phyloP scores from a whole-genome alignment of 2,888 invertebrate species.

The Venusia cambrica region DNA sequence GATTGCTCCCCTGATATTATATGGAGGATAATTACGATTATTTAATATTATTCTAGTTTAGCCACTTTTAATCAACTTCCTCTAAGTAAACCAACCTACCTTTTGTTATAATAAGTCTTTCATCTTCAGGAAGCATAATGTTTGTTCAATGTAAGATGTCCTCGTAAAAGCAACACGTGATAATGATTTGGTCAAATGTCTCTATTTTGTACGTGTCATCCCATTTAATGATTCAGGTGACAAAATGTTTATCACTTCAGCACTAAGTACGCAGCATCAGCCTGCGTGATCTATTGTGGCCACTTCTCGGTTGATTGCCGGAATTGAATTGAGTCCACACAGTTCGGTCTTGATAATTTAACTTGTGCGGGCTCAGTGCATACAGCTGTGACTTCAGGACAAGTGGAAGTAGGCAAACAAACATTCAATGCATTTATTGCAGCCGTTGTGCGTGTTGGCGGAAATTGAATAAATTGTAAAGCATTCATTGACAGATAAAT shows the following conservation, averaged over 20 bases:
- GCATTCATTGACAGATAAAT: too few relatives aligned
- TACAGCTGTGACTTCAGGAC: conserved; percentile 24
- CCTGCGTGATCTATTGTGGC: conserved; percentile 28
- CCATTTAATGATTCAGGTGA: conserved; percentile 14
- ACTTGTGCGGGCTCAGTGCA: conserved; percentile 28
- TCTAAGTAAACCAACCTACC: too few relatives aligned
- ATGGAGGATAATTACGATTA: too few relatives aligned
- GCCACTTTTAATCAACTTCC: too few relatives aligned
- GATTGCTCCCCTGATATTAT: background rate
- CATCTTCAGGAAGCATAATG: conserved; percentile 1
- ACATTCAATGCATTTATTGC: too few relatives aligned
- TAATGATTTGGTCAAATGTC: conserved; percentile 25
- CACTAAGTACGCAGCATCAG: conserved; percentile 6
- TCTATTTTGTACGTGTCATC: conserved; percentile 15
- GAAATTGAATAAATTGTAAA: conserved; percentile 13
- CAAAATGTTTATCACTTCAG: conserved; percentile 12
- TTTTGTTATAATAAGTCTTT: too few relatives aligned
- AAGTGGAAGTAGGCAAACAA: conserved; percentile 11
- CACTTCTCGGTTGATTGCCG: conserved; percentile 50
- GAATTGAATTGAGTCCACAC: conserved; percentile 61
- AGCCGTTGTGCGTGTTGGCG: conserved; percentile 14
- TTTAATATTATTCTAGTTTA: too few relatives aligned
- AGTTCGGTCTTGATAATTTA: conserved; percentile 50
- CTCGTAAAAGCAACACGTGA: conserved; percentile 10
- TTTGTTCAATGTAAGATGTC: conserved; percentile 7